phyloP scores from a whole-genome alignment of 2,797 vertebrate genomes.

The Falco rusticolus region DNA sequence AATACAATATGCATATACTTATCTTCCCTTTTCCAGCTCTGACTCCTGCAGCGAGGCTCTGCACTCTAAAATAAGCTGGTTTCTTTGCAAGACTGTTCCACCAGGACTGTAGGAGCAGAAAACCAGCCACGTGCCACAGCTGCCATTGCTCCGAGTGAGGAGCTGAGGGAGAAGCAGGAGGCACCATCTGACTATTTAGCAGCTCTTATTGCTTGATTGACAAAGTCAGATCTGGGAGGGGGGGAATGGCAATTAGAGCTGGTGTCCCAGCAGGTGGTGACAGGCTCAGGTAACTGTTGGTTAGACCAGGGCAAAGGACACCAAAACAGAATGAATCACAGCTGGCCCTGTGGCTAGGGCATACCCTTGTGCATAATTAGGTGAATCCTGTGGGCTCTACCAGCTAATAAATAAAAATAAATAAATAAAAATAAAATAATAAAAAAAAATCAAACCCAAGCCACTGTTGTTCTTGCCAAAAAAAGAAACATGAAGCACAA shows the following conservation, averaged over 20 bases:
- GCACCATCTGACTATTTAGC: neutral
- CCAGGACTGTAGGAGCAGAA: neutral
- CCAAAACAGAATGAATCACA: neutral
- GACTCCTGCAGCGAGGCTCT: rapidly evolving
- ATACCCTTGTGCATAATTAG: neutral
- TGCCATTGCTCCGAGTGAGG: rapidly evolving
- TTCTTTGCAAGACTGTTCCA: neutral
- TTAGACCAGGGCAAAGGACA: neutral
- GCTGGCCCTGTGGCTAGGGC: neutral
- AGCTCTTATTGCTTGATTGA: neutral
- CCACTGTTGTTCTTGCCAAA: neutral
- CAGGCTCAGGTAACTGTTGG: neutral
- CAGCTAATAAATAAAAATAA: neutral
- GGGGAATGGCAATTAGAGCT: rapidly evolving
- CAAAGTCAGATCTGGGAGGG: neutral
- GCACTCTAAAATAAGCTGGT: neutral
- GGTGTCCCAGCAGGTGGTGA: neutral
- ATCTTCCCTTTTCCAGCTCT: neutral
- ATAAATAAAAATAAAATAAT: no score
- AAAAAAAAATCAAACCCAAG: neutral
- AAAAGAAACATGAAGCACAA: neutral
- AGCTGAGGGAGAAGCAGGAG: neutral
- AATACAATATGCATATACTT: rapidly evolving
- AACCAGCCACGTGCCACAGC: rapidly evolving
- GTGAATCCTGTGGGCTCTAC: neutral